Evolutionary conservation across 2,888 invertebrate genomes (phyloP).

Genomic region (Priocnemis perturbator): DNA sequence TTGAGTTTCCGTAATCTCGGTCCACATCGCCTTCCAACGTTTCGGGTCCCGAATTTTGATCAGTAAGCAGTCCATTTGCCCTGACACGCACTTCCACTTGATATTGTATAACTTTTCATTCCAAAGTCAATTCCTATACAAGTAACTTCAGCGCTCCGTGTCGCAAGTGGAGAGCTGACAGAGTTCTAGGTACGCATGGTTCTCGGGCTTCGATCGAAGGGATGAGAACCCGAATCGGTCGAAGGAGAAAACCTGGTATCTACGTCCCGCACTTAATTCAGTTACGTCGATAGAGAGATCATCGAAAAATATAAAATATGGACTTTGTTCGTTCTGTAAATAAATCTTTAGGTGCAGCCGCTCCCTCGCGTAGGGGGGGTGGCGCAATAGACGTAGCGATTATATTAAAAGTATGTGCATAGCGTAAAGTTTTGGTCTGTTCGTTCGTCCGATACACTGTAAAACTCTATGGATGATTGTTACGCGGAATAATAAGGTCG

Average conservation of each 20-base stretch:
- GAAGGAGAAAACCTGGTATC: too few species aligned
- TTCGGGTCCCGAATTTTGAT: constrained; percentile 17
- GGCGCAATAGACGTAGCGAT: constrained; percentile 10
- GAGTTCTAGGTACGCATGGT: too few species aligned
- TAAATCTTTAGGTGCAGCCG: constrained; percentile 25
- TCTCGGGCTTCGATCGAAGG: not conserved
- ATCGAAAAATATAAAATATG: constrained; percentile 36
- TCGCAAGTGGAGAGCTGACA: too few species aligned
- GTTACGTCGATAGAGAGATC: constrained; percentile 26
- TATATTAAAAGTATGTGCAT: constrained; percentile 22
- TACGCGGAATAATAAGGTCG: constrained; percentile 9
- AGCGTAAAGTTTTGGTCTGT: constrained; percentile 18
- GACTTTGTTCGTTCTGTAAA: constrained; percentile 24
- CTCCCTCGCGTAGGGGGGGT: not conserved
- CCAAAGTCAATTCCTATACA: too few species aligned
- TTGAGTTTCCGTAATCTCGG: constrained; percentile 56
- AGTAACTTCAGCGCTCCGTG: too few species aligned
- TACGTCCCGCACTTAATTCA: too few species aligned
- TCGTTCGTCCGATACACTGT: constrained; percentile 4
- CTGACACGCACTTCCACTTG: not conserved
- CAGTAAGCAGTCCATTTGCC: not conserved
- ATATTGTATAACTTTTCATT: too few species aligned
- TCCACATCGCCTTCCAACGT: constrained; percentile 23
- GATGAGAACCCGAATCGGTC: not conserved
- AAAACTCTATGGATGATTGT: constrained; percentile 20